Percentiles rank a stretch among this genome's conserved stretches.
phyloP scores from a whole-genome alignment of 2,113 vertebrate species.

The Thalassoma bifasciatum region DNA sequence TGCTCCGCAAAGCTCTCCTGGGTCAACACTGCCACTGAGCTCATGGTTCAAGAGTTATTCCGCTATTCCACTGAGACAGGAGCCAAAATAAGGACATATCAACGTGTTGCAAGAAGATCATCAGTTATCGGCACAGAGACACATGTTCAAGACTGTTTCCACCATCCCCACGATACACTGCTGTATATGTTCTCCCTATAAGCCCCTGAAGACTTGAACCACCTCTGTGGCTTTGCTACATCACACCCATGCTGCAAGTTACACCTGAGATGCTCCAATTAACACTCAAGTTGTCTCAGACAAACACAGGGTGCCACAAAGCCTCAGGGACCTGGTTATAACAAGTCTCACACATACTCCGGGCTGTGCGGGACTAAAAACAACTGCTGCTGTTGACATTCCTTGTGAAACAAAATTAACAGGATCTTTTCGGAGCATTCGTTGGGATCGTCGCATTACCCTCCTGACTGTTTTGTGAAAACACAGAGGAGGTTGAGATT shows the following conservation, averaged over 20 bases:
- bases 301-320: conserved; percentile 43
- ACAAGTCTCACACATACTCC: conserved; percentile 13
- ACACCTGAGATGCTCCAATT: conserved; percentile 72
- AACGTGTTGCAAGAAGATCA: neutral
- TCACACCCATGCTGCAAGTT: conserved; percentile 5
- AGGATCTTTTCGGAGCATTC: conserved; percentile 12
- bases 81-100: neutral
- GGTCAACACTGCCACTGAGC: conserved; percentile 86
- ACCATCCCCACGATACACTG: neutral
- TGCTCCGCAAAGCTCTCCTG: conserved; percentile 87
- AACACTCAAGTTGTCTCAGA: conserved; percentile 52
- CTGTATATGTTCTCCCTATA: conserved; percentile 3
- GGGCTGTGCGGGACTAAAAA: conserved; percentile 24
- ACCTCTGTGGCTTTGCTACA: conserved; percentile 47
- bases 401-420: conserved; percentile 33
- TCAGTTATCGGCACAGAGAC: neutral
- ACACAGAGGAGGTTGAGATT: too few species aligned
- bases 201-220: conserved; percentile 22
- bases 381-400: conserved; percentile 31
- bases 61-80: conserved; percentile 77
- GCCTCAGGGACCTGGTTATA: conserved; percentile 35
- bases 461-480: neutral
- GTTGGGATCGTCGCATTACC: neutral
- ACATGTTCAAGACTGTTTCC: neutral
- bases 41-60: conserved; percentile 87